These are phyloP conservation scores for Poeciliopsis paucimaculata DNA, from an alignment of 2,797 vertebrate species.

Conservation along the genomic window DNA sequence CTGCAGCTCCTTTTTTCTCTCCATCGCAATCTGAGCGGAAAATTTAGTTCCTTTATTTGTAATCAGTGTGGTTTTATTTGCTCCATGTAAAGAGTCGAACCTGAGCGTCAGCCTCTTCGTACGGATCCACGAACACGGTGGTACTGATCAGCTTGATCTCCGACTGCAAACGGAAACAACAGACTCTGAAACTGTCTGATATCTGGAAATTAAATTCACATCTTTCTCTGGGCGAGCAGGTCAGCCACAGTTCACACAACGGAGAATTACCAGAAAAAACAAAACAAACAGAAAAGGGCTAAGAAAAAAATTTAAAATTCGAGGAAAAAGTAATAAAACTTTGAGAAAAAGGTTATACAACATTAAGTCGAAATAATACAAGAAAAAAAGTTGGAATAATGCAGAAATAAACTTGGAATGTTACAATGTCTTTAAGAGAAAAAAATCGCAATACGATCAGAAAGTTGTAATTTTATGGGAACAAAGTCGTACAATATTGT, in stretches of 20 bases:
- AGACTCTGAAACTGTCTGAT: background rate
- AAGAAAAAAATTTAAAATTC: too few species aligned
- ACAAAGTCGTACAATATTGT: too few species aligned
- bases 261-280: too few species aligned
- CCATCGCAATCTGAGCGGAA: constrained; percentile 85
- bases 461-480: too few species aligned
- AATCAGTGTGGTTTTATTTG: background rate
- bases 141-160: constrained; percentile 88
- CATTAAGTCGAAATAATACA: too few species aligned
- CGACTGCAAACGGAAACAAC: constrained; percentile 74
- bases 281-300: too few species aligned
- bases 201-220: background rate
- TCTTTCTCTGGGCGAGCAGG: background rate
- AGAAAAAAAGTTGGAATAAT: too few species aligned
- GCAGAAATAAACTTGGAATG: too few species aligned
- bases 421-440: too few species aligned
- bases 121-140: constrained; percentile 94
- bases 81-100: constrained; percentile 69
- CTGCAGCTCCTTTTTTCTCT: constrained; percentile 84
- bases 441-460: too few species aligned
- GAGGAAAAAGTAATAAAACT: too few species aligned
- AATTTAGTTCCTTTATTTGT: background rate
- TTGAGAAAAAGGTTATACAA: too few species aligned
- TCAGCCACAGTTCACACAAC: constrained; percentile 4
- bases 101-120: constrained; percentile 95